Evolutionary conservation across 2,797 vertebrate genomes (phyloP).

Genomic region (Enteromius fasciolatus): DNA sequence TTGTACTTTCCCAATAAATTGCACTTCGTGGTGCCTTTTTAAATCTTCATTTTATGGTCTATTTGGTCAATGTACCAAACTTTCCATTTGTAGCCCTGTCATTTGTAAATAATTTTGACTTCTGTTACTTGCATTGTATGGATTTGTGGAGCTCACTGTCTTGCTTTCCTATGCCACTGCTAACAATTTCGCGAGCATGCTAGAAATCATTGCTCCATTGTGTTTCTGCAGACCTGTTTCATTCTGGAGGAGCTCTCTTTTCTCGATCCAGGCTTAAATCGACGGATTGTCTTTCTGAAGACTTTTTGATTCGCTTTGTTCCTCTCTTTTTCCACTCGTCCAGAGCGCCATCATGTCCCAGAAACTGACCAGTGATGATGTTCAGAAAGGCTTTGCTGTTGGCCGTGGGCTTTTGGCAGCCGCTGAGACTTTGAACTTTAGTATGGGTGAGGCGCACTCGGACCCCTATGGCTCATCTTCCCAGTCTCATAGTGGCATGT

Average conservation of each 20-base stretch:
- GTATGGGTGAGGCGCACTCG: slow-evolving; percentile 72
- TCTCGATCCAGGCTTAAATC: slow-evolving; percentile 59
- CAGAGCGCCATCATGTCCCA: slow-evolving; percentile 74
- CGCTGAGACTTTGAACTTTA: slow-evolving; percentile 80
- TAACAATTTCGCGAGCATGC: slow-evolving; percentile 54
- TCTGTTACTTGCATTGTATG: slow-evolving; percentile 50
- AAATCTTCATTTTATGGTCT: slow-evolving; percentile 46
- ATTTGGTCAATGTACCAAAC: slow-evolving; percentile 36
- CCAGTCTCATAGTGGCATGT: slow-evolving; percentile 69
- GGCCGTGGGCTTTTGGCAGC: slow-evolving; percentile 79
- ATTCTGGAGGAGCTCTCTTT: slow-evolving; percentile 68
- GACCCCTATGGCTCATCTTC: slow-evolving; percentile 57
- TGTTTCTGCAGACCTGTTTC: slow-evolving; percentile 76
- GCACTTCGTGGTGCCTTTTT: slow-evolving; percentile 15
- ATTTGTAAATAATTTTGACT: slow-evolving; percentile 36
- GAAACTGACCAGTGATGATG: slow-evolving; percentile 69
- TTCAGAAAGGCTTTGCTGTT: slow-evolving; percentile 77
- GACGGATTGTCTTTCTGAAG: slow-evolving; percentile 52
- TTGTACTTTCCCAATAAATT: slow-evolving; percentile 38
- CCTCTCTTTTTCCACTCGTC: slow-evolving; percentile 60
- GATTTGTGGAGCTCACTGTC: slow-evolving; percentile 53
- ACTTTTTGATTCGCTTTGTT: slow-evolving; percentile 54
- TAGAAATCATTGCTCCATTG: slow-evolving; percentile 71
- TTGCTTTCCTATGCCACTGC: slow-evolving; percentile 58
- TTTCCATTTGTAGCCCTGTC: slow-evolving; percentile 18